A percentile compares a stretch with the other conserved stretches of the same genome.
Conservation (phyloP, 2,113 vertebrate genomes). For the Ibidorhyncha struthersii region DNA sequence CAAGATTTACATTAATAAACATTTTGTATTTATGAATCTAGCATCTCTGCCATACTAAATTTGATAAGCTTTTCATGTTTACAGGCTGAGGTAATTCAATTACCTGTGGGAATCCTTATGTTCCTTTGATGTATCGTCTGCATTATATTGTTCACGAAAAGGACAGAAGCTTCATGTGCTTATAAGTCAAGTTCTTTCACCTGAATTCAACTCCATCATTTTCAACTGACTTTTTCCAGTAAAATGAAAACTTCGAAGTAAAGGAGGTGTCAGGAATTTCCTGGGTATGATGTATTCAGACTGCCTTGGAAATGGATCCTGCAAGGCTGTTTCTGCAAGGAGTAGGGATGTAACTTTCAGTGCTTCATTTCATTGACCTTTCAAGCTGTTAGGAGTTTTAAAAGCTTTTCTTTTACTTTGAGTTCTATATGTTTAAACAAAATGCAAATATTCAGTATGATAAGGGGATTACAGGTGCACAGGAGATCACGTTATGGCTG, state of each 20-base stretch:
- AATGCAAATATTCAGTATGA: background rate
- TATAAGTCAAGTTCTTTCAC: background rate
- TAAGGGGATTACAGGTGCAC: background rate
- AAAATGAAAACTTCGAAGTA: background rate
- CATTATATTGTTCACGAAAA: background rate
- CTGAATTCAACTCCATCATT: background rate
- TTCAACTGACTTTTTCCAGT: background rate
- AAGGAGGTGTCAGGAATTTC: background rate
- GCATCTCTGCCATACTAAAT: background rate
- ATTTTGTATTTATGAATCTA: background rate
- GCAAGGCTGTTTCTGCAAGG: background rate
- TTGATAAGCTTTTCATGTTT: background rate
- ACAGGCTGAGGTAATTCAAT: background rate
- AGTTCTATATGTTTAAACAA: background rate
- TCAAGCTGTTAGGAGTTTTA: background rate
- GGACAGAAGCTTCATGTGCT: background rate
- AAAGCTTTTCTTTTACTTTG: background rate
- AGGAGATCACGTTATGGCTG: background rate
- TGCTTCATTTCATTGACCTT: background rate
- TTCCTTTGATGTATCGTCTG: background rate
- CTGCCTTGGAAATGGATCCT: background rate
- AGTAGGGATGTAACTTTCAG: background rate
- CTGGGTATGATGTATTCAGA: background rate
- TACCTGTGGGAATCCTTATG: background rate
- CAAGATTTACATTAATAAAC: background rate